phyloP scores from a whole-genome alignment of 2,888 invertebrate species.

The Andrena praecox region DNA sequence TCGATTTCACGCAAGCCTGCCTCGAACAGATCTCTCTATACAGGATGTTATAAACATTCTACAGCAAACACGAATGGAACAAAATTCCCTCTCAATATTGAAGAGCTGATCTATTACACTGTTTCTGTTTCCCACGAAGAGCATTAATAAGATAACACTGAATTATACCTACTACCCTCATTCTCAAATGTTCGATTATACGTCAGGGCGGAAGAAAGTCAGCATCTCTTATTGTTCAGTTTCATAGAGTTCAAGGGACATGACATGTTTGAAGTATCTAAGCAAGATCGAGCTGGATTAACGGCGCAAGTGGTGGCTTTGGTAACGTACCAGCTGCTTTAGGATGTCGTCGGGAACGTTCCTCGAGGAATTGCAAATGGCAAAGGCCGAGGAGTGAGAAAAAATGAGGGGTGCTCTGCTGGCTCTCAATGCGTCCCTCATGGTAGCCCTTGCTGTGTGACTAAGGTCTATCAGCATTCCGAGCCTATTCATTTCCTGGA shows the following conservation, averaged over 20 bases:
- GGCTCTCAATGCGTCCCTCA: conserved; percentile 92
- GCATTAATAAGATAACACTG: too few species aligned
- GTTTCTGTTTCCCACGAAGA: too few species aligned
- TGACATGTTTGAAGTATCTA: too few species aligned
- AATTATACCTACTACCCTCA: too few species aligned
- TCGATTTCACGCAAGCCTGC: conserved; percentile 6
- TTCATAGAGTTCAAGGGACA: too few species aligned
- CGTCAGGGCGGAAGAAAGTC: too few species aligned
- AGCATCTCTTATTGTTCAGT: too few species aligned
- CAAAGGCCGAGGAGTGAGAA: conserved; percentile 95
- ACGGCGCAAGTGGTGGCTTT: background rate
- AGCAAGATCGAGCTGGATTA: background rate
- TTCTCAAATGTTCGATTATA: too few species aligned
- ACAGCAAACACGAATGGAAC: background rate
- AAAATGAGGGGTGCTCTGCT: conserved; percentile 96
- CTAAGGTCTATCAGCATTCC: conserved; percentile 97
- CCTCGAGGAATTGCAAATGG: conserved; percentile 94
- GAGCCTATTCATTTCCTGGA: conserved; percentile 96
- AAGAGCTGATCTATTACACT: too few species aligned
- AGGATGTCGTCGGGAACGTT: conserved; percentile 96
- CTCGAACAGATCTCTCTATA: background rate
- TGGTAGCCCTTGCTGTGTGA: conserved; percentile 94
- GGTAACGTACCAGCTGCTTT: conserved; percentile 86
- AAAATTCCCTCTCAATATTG: too few species aligned
- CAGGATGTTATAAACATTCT: background rate